A percentile compares a stretch with the other conserved stretches of the same genome.
These are phyloP conservation scores for Tragelaphus eurycerus DNA, from an alignment of 2,797 vertebrate species.

Conservation along the genomic window DNA sequence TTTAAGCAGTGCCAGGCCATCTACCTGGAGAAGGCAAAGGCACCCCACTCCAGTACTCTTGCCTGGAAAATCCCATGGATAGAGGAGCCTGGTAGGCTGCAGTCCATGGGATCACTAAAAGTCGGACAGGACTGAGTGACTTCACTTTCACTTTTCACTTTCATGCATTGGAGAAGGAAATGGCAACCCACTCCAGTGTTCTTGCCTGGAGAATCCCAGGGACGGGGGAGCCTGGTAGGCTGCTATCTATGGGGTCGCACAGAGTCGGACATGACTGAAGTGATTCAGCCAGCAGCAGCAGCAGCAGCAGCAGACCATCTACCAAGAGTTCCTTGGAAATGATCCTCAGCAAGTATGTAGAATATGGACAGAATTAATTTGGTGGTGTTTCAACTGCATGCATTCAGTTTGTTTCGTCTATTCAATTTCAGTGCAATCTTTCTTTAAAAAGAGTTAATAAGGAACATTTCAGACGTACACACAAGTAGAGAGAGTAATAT, in stretches of 20 bases:
- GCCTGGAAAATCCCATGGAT: too few relatives aligned
- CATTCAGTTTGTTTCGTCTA: not conserved
- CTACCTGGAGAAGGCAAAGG: not conserved
- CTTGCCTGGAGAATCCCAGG: not conserved
- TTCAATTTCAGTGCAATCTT: not conserved
- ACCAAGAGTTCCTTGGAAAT: not conserved
- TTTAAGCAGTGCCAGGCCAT: not conserved
- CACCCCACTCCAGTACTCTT: too few relatives aligned
- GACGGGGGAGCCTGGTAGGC: too few relatives aligned
- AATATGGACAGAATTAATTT: not conserved
- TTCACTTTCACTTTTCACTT: too few relatives aligned
- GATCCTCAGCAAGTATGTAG: not conserved
- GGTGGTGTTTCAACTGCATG: not conserved
- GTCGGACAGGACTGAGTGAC: too few relatives aligned
- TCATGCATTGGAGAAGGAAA: too few relatives aligned
- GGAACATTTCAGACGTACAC: not conserved
- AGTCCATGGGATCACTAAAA: too few relatives aligned
- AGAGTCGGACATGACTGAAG: too few relatives aligned
- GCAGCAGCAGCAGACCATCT: not conserved
- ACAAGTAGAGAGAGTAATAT: not conserved
- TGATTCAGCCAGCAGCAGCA: too few relatives aligned
- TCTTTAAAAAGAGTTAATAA: not conserved
- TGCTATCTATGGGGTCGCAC: too few relatives aligned
- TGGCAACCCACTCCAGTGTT: too few relatives aligned
- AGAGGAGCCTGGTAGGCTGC: too few relatives aligned